These are phyloP conservation scores for Andrena marginata DNA, from an alignment of 2,888 invertebrate genomes.

Conservation along the genomic window DNA sequence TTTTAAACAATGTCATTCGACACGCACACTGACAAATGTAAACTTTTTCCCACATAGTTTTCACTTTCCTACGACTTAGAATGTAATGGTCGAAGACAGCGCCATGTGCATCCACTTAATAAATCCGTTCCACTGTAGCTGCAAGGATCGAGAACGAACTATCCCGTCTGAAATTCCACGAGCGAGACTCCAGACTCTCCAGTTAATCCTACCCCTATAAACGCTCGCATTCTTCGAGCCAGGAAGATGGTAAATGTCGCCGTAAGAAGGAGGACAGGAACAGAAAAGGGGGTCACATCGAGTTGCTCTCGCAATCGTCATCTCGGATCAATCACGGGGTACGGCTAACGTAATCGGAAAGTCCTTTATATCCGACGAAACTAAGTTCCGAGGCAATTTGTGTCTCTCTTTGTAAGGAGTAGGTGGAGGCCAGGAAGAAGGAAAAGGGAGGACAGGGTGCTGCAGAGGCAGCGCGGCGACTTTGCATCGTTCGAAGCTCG, in stretches of 20 bases:
- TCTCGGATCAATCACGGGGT: conserved; percentile 82
- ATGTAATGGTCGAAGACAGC: no score
- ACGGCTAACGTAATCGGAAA: conserved; percentile 83
- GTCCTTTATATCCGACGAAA: conserved; percentile 83
- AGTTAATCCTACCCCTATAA: background rate
- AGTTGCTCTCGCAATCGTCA: conserved; percentile 77
- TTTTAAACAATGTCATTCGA: no score
- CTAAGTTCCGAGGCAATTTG: conserved; percentile 84
- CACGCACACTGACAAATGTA: no score
- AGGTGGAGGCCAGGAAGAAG: conserved; percentile 64
- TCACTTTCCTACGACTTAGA: no score
- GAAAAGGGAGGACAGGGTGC: conserved; percentile 56
- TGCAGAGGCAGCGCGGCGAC: conserved; percentile 76
- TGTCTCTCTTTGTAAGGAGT: conserved; percentile 83
- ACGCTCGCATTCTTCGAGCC: background rate
- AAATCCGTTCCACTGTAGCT: no score
- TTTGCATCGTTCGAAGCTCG: conserved; percentile 80
- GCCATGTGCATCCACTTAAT: no score
- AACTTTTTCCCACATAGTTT: no score
- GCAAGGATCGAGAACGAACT: no score
- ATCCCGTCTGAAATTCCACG: no score
- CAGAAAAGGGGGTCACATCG: conserved; percentile 65
- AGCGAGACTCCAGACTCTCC: background rate
- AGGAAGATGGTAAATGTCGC: conserved; percentile 25
- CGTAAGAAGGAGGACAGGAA: conserved; percentile 15